Evolutionary conservation across 1,140 invertebrate species (phyloP).

Genomic region (Microplitis demolitor): DNA sequence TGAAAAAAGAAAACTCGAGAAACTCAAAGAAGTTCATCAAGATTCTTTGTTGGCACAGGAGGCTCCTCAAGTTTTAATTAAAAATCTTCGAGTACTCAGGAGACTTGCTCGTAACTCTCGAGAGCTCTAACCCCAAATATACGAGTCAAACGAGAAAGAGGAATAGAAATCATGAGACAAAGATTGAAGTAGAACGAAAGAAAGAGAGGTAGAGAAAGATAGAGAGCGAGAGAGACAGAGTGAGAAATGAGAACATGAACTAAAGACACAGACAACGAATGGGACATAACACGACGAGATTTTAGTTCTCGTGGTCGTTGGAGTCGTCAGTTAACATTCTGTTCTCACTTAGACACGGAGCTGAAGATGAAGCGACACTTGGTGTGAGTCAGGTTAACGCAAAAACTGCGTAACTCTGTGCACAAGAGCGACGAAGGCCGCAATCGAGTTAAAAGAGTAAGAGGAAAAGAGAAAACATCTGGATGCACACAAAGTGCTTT

Average conservation of each 20-base stretch:
- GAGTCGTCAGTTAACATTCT: constrained; percentile 43
- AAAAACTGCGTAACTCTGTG: constrained; percentile 1
- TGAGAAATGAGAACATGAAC: neutral
- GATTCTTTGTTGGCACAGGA: constrained; percentile 10
- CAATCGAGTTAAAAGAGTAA: neutral
- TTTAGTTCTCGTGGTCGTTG: constrained; percentile 39
- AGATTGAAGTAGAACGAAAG: neutral
- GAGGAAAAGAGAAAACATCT: constrained; percentile 19
- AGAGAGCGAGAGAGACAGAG: neutral
- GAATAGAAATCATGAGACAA: no score
- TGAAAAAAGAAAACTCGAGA: no score
- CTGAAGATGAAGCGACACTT: neutral
- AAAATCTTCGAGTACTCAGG: constrained; percentile 19
- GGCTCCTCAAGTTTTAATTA: constrained; percentile 23
- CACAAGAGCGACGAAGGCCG: neutral
- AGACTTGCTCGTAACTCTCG: constrained; percentile 9
- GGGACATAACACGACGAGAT: constrained; percentile 22
- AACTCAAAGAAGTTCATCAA: constrained; percentile 10
- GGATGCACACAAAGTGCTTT: constrained; percentile 24
- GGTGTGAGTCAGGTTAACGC: neutral
- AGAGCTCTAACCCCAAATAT: neutral
- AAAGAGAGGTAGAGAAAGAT: neutral
- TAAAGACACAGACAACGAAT: neutral
- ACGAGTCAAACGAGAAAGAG: no score
- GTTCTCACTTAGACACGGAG: constrained; percentile 23